Evolutionary conservation across 2,113 vertebrate species (phyloP).

Genomic region (Megaptera novaeangliae): DNA sequence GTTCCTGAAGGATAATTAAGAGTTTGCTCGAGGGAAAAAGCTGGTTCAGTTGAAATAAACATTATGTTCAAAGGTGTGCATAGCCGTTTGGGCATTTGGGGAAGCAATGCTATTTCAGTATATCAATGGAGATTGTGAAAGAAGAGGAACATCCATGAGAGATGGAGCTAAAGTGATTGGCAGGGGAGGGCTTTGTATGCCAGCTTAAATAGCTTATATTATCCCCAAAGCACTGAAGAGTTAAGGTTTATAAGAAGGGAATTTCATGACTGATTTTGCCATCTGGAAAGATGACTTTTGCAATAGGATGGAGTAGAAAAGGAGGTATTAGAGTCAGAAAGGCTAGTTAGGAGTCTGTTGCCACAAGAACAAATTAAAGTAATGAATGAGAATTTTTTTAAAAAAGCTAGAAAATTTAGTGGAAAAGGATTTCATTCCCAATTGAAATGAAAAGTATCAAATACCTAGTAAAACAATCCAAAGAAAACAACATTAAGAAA

Average conservation of each 20-base stretch:
- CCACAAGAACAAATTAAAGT: background rate
- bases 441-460: background rate
- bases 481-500: background rate
- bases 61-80: background rate
- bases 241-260: background rate
- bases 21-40: background rate
- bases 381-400: background rate
- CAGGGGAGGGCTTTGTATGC: background rate
- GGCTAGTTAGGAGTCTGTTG: background rate
- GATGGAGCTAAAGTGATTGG: background rate
- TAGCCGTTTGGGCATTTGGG: background rate
- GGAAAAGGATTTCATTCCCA: background rate
- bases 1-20: background rate
- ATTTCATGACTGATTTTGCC: background rate
- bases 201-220: background rate
- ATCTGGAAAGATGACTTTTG: background rate
- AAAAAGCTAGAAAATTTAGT: background rate
- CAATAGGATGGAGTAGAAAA: background rate
- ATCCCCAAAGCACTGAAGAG: background rate
- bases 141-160: background rate
- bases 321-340: background rate
- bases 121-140: background rate
- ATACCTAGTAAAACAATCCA: background rate
- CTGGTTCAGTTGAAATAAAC: background rate
- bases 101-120: background rate